Evolutionary conservation across 2,888 invertebrate genomes (phyloP).

Genomic region (Melipona bicolor): DNA sequence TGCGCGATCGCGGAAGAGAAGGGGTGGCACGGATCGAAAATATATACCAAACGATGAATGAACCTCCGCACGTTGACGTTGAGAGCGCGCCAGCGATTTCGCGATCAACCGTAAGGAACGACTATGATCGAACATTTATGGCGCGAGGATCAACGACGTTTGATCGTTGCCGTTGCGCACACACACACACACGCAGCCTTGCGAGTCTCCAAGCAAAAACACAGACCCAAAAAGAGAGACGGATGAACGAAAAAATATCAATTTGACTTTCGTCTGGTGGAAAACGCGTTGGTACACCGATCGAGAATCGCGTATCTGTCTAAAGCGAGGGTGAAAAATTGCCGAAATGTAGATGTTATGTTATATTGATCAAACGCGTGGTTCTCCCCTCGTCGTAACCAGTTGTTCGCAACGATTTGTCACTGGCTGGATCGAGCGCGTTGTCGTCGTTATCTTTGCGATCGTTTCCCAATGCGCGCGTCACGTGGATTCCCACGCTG

Average conservation of each 20-base stretch:
- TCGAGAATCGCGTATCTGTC: no score
- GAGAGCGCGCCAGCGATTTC: slow-evolving; percentile 55
- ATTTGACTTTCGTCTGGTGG: no score
- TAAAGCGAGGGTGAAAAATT: no score
- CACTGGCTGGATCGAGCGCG: background rate
- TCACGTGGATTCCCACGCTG: slow-evolving; percentile 17
- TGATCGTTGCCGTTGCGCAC: accelerated
- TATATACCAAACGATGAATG: slow-evolving; percentile 71
- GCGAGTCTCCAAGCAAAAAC: no score
- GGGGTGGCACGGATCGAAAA: slow-evolving; percentile 60
- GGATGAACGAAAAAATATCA: no score
- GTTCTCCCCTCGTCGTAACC: no score
- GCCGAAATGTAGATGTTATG: no score
- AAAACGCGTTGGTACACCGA: no score
- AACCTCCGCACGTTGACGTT: slow-evolving; percentile 57
- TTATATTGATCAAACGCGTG: no score
- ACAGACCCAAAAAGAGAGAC: no score
- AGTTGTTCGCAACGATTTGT: background rate
- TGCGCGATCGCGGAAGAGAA: slow-evolving; percentile 48
- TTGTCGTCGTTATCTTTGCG: background rate
- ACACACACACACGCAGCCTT: no score
- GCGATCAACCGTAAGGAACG: slow-evolving; percentile 48
- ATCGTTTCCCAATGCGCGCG: background rate
- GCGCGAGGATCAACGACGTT: background rate
- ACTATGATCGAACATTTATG: background rate